These are phyloP conservation scores for Argopecten irradians DNA, from an alignment of 1,140 invertebrate species.

Conservation along the genomic window DNA sequence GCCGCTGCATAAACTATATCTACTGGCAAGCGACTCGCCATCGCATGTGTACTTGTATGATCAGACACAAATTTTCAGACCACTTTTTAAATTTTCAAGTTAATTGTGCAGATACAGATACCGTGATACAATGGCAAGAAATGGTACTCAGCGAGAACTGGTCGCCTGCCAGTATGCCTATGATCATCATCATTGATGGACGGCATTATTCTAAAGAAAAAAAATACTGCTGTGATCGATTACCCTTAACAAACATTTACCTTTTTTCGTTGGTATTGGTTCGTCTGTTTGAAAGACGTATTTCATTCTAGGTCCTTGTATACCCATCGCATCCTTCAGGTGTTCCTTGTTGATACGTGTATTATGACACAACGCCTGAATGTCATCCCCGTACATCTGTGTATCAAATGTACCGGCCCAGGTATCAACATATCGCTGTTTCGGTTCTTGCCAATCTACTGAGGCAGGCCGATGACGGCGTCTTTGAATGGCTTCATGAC, in stretches of 20 bases:
- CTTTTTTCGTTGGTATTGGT: slow-evolving; percentile 46
- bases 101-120: no score
- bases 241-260: not conserved
- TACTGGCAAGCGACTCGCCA: no score
- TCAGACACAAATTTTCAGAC: no score
- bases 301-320: slow-evolving; percentile 61
- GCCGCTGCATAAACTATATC: no score
- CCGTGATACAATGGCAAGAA: no score
- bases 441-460: not conserved
- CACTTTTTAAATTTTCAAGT: no score
- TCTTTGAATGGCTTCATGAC: not conserved
- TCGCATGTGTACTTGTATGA: no score
- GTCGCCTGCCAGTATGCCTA: not conserved
- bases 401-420: slow-evolving; percentile 63
- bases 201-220: no score
- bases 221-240: no score
- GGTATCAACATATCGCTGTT: slow-evolving; percentile 47
- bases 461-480: not conserved
- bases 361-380: slow-evolving; percentile 54
- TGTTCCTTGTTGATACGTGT: slow-evolving; percentile 57
- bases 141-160: no score
- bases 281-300: slow-evolving; percentile 58
- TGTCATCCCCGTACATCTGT: slow-evolving; percentile 61
- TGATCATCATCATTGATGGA: no score
- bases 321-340: slow-evolving; percentile 49